Conservation (phyloP, 1,140 invertebrate genomes). For the Drosophila nebulosa region DNA sequence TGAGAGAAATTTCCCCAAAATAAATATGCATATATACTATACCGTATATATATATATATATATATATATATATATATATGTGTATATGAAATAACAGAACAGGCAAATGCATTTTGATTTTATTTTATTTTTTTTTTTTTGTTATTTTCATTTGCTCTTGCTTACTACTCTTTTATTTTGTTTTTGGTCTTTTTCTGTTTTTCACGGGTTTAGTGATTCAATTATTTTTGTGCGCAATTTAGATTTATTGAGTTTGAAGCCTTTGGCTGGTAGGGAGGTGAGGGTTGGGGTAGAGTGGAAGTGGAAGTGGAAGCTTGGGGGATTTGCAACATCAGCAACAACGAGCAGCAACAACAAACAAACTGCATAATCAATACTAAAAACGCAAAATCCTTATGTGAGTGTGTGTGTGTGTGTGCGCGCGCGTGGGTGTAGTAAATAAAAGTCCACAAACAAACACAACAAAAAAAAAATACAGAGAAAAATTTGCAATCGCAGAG, state of each 20-base stretch:
- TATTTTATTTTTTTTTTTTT: conserved; percentile 25
- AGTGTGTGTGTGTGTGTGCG: conserved; percentile 59
- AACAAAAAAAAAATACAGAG: not conserved
- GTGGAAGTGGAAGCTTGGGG: conserved; percentile 32
- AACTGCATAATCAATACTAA: conserved; percentile 78
- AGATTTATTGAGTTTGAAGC: conserved; percentile 75
- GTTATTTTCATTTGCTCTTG: not conserved
- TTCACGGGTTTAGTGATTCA: conserved; percentile 57
- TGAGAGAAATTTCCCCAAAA: conserved; percentile 55
- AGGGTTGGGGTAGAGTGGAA: conserved; percentile 18
- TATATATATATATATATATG: not conserved
- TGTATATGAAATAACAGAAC: conserved; percentile 16
- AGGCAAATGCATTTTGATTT: conserved; percentile 7
- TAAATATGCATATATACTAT: conserved; percentile 29
- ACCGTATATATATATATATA: not conserved
- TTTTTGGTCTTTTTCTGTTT: conserved; percentile 19
- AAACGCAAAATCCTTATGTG: conserved; percentile 49
- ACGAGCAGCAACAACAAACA: conserved; percentile 13
- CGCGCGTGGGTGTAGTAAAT: conserved; percentile 53
- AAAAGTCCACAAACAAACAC: conserved; percentile 9
- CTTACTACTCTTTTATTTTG: not conserved
- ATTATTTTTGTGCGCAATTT: conserved; percentile 79
- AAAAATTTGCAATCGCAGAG: conserved; percentile 12
- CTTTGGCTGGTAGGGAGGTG: conserved; percentile 12
- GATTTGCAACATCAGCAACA: conserved; percentile 68